Percentiles rank a stretch among this genome's conserved stretches.
phyloP scores from a whole-genome alignment of 2,113 vertebrate species.

The Cyanoderma ruficeps region DNA sequence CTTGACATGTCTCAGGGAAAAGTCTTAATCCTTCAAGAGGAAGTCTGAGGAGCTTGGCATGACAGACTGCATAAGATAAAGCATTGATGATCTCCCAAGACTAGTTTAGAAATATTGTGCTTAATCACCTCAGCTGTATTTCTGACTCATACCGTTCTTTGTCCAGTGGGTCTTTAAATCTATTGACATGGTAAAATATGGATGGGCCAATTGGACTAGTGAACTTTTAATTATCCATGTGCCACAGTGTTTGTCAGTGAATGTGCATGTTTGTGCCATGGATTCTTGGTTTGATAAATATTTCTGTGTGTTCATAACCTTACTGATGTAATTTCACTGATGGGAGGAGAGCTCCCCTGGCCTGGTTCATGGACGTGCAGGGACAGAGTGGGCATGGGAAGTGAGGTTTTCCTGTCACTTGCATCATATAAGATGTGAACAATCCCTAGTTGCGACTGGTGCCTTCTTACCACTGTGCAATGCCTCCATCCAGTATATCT shows the following conservation, averaged over 20 bases:
- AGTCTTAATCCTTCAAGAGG: slow-evolving; percentile 54
- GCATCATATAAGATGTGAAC: not conserved
- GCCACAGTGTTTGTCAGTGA: not conserved
- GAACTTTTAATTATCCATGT: not conserved
- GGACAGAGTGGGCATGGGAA: not conserved
- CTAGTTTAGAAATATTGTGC: slow-evolving; percentile 8
- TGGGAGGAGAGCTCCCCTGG: not conserved
- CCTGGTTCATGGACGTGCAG: not conserved
- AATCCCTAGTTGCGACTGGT: not conserved
- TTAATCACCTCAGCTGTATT: slow-evolving; percentile 26
- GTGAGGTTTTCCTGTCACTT: not conserved
- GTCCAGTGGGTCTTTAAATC: not conserved
- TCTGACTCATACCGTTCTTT: not conserved
- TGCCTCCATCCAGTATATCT: not conserved
- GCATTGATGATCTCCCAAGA: slow-evolving; percentile 8
- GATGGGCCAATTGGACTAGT: not conserved
- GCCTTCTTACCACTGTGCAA: not conserved
- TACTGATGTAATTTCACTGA: not conserved
- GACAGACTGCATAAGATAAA: slow-evolving; percentile 35
- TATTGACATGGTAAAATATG: not conserved
- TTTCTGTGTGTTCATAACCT: not conserved
- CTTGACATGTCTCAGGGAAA: slow-evolving; percentile 25
- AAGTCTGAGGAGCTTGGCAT: slow-evolving; percentile 43
- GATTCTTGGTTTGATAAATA: not conserved
- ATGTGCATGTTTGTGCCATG: not conserved